Evolutionary conservation across 2,888 invertebrate species (phyloP).

Genomic region (Thalpophila matura): DNA sequence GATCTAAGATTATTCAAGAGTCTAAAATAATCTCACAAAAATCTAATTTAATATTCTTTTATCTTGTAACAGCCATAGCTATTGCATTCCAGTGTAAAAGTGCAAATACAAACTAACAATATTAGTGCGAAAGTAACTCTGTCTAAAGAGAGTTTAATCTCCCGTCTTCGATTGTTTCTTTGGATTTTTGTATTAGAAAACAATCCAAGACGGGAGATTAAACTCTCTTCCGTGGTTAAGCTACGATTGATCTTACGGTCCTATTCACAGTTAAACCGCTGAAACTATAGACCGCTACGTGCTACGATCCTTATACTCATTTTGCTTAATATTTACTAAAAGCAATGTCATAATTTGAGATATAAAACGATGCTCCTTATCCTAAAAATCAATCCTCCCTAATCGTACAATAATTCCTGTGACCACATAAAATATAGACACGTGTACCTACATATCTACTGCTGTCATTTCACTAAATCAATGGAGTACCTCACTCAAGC

Average conservation of each 20-base stretch:
- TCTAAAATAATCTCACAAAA: neutral
- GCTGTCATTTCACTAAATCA: constrained; percentile 41
- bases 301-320: too few relatives aligned
- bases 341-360: neutral
- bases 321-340: too few relatives aligned
- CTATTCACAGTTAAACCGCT: too few relatives aligned
- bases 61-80: constrained; percentile 5
- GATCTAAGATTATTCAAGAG: neutral
- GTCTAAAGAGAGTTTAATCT: too few relatives aligned
- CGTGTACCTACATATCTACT: neutral
- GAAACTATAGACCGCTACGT: too few relatives aligned
- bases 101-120: neutral
- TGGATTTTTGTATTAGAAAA: too few relatives aligned
- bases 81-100: constrained; percentile 3
- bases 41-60: constrained; percentile 19
- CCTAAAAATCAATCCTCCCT: neutral
- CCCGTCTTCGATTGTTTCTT: too few relatives aligned
- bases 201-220: too few relatives aligned
- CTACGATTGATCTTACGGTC: too few relatives aligned
- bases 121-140: too few relatives aligned
- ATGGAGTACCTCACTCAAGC: constrained; percentile 52
- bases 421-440: neutral
- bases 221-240: too few relatives aligned
- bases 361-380: too few relatives aligned
- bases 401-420: neutral